phyloP scores from a whole-genome alignment of 2,888 invertebrate species.

The Torymus tubicola region DNA sequence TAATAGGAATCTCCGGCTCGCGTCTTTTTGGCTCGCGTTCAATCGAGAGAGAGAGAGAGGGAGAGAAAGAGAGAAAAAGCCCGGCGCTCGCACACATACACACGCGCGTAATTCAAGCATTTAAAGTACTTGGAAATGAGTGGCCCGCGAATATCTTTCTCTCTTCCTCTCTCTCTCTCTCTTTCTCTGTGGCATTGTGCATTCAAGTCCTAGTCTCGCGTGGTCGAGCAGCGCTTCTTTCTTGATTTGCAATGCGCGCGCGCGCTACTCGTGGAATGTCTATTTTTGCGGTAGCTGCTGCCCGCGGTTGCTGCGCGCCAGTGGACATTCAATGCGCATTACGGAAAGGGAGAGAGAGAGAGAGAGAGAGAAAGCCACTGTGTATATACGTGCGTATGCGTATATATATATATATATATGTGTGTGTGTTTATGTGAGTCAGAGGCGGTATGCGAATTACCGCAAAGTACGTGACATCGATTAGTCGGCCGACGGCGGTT shows the following conservation, averaged over 20 bases:
- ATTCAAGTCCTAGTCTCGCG: slow-evolving; percentile 52
- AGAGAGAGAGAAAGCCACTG: not conserved
- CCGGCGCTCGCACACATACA: slow-evolving; percentile 11
- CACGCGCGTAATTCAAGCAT: slow-evolving; percentile 56
- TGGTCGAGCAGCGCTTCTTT: slow-evolving; percentile 21
- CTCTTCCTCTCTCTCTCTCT: slow-evolving; percentile 7
- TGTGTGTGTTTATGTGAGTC: slow-evolving; percentile 11
- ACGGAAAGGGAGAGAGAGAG: slow-evolving; percentile 23
- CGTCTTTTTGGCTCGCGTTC: slow-evolving; percentile 15
- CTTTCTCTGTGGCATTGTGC: slow-evolving; percentile 44
- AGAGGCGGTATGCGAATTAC: slow-evolving; percentile 61
- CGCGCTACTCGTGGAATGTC: slow-evolving; percentile 47
- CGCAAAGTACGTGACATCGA: slow-evolving; percentile 63
- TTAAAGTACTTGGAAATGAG: slow-evolving; percentile 55
- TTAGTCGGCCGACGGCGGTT: slow-evolving; percentile 53
- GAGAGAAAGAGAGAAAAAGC: not conserved
- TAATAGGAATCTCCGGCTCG: slow-evolving; percentile 42
- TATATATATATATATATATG: not conserved
- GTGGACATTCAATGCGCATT: slow-evolving; percentile 50
- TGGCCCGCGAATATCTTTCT: slow-evolving; percentile 38
- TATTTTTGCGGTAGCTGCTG: slow-evolving; percentile 31
- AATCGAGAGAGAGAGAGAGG: not conserved
- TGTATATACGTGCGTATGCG: not conserved
- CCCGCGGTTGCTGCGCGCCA: not conserved
- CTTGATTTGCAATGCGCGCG: slow-evolving; percentile 50